Base-by-base conservation (phyloP, 1,140 invertebrate species). In the Pogonus chalceus region DNA sequence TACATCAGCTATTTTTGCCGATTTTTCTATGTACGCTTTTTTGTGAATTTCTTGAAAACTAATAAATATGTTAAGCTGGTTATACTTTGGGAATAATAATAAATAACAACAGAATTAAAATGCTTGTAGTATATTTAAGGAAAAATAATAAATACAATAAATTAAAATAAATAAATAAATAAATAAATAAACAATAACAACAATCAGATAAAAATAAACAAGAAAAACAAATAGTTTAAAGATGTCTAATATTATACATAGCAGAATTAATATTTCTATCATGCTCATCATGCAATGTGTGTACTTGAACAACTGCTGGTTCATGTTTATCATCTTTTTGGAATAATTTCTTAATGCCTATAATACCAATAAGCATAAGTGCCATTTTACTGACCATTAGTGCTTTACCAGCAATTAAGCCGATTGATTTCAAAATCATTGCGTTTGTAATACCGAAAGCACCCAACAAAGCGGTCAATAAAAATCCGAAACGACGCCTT, bases 341-440 rank as follows among this genome's bases (percentile, higher is more conserved):
- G 67, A 83, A 82, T 54, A 83, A 71, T 64, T 83, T 83, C 70
- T 83, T 84, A 22, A 84, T 70, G 21, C 79, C 81, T 55, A 84
- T 81, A 31, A 82, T 80, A 35, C 81, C 79, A 47, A 81, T 79
- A 54, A 84, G 82, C 46, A 82, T 81, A 31, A 84, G 65, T 0
- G 82, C 81, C 37, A 82, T 76, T 62, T 84, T 84, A 66, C 80
- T 82, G 55, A 81, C 80, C 49, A 84, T 76, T 21, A 84, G 66
- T 1, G 82, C 80, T 67, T 84, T 82, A 20, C 79, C 80, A 16
- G 81, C 80, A 52, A 83, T 80, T 2, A 81, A 72, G 31, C 79
- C 81, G 54, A 83, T 65, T 3, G 78, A 78, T 69, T 83, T 83
- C 53, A 83, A 66, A 2, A 74, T 69, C 51, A 77, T 49, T 0